Evolutionary conservation across 1,140 invertebrate species (phyloP), one percentile per base, ranked within the genome.

Genomic region (Sipha flava): DNA sequence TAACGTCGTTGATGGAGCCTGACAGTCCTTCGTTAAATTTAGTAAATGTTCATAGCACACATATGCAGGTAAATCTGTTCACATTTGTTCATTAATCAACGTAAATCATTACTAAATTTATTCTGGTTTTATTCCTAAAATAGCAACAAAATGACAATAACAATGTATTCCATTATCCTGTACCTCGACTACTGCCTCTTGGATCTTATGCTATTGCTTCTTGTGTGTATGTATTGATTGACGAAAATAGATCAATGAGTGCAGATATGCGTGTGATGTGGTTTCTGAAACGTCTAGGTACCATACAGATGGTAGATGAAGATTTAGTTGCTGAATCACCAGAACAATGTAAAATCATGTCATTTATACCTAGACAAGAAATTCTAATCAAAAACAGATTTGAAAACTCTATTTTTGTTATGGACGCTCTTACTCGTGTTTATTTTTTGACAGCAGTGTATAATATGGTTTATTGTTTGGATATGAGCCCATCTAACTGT

Each of bases 401-500:
- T 9, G 34, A 57, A 7, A 23, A 43, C 43, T 40, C 21, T 7
- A 16, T 43, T 29, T 77, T 77, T 12, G 52, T 54, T 7, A 77
- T 77, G 73, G 73, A 77, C n/a, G 23, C 73, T 9, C 29, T 43
- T 16, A 77, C 73, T 23, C 73, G 73, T 73, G 81, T 83, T 31
- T 80, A 83, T 43, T 84, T 59, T 83, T 88, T 80, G 84, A 86
- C n/a, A 84, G 86, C 23, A 80, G 73, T 81, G 5, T 82, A 83
- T 45, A 82, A 81, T 49, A 80, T 81, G 62, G 83, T 83, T 14
- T 93, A 92, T 85, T 91, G 92, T 83, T 86, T 95, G 68, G 93
- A 95, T 85, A 87, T 95, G 81, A 94, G 92, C 86, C 92, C 93
- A 23, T 94, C 93, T 3, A 87, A 91, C 80, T 89, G 91, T 37